Conservation (phyloP, 2,888 invertebrate genomes). For the Diaprepes abbreviatus region DNA sequence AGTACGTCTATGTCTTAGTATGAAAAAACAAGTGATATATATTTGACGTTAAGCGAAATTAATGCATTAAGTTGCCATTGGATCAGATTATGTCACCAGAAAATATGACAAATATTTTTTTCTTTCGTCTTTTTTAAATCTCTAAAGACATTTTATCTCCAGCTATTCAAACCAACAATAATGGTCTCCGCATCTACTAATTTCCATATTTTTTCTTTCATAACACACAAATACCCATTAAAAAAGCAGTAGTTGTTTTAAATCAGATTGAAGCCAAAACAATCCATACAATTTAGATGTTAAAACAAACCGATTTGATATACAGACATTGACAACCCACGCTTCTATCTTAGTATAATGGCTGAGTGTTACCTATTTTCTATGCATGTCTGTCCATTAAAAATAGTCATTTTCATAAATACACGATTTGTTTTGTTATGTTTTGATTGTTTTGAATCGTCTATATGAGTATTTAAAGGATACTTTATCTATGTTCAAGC, state of each 20-base stretch:
- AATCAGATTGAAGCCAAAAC: slow-evolving; percentile 8
- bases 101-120: too few relatives aligned
- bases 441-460: not conserved
- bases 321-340: not conserved
- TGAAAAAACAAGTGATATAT: too few relatives aligned
- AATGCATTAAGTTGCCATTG: too few relatives aligned
- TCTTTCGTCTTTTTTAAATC: too few relatives aligned
- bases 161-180: not conserved
- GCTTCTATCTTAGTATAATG: slow-evolving; percentile 1
- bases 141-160: too few relatives aligned
- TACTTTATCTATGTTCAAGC: too few relatives aligned
- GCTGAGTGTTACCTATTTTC: slow-evolving; percentile 3
- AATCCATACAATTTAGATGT: slow-evolving; percentile 11
- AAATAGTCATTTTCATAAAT: slow-evolving; percentile 11
- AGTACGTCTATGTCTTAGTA: too few relatives aligned
- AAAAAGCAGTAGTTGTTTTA: slow-evolving; percentile 6
- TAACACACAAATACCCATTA: not conserved
- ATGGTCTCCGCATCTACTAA: not conserved
- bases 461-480: not conserved
- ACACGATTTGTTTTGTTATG: not conserved
- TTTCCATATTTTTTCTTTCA: slow-evolving; percentile 5
- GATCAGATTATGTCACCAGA: too few relatives aligned
- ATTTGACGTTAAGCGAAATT: too few relatives aligned
- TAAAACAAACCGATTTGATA: not conserved
- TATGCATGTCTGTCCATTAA: slow-evolving; percentile 8